Evolutionary conservation across 37 sponge, comb jelly and placozoan species (phyloP).

Genomic region (Corticium candelabrum): DNA sequence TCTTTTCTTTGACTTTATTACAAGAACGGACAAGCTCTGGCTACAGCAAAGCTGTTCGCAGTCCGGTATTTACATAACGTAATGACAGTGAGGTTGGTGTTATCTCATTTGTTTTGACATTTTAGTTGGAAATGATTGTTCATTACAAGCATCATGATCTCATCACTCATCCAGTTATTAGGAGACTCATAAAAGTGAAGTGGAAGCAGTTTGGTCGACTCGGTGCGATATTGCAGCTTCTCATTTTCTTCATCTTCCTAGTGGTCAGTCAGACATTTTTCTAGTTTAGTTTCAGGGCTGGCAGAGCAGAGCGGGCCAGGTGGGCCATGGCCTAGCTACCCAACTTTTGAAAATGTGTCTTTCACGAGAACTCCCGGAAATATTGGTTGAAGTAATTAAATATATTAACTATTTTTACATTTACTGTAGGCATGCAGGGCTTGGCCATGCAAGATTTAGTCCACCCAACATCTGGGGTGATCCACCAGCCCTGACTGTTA

Average conservation of each 20-base stretch:
- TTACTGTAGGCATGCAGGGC: too few relatives aligned
- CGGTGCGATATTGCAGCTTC: conserved; percentile 1
- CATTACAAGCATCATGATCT: conserved; percentile 12
- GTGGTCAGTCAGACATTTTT: conserved; percentile 8
- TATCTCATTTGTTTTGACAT: not conserved
- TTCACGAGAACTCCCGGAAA: too few relatives aligned
- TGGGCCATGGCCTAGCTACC: too few relatives aligned
- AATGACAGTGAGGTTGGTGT: not conserved
- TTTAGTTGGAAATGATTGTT: conserved; percentile 28
- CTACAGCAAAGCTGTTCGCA: not conserved
- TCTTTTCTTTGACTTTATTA: not conserved
- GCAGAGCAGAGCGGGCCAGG: too few relatives aligned
- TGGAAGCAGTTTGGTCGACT: conserved; percentile 39
- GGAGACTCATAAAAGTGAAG: conserved; percentile 32
- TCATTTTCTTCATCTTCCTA: conserved; percentile 21
- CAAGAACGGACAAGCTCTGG: not conserved
- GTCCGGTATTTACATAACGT: too few relatives aligned
- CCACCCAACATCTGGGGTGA: too few relatives aligned
- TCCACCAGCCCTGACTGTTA: too few relatives aligned
- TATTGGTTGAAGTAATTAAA: too few relatives aligned
- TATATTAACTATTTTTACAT: too few relatives aligned
- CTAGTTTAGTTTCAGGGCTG: not conserved
- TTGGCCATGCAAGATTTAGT: too few relatives aligned
- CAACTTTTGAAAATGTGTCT: too few relatives aligned
- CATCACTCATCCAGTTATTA: conserved; percentile 43